Evolutionary conservation across 2,797 vertebrate genomes (phyloP), one percentile per base, ranked within the genome.

Genomic region (Eulemur mongoz): DNA sequence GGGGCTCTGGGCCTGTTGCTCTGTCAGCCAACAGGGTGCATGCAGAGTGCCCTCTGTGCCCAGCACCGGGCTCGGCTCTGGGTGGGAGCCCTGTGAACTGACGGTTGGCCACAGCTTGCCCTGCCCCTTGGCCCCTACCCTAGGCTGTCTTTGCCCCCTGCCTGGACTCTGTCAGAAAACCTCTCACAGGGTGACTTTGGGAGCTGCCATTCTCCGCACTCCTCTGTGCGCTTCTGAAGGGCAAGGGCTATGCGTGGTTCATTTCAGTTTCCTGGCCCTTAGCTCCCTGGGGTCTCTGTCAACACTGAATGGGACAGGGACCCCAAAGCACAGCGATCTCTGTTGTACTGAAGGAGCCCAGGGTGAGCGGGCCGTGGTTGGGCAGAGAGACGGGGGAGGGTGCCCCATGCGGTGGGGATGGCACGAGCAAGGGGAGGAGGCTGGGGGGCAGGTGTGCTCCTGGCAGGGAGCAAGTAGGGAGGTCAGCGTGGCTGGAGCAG

Each of bases 281-380:
- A 22, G 54, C 61, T 91, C 70, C 3, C 5, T 32, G 27, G 3
- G 35, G 48, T 82, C 82, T 76, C 67, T 57, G 20, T 72, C n/a
- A 43, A 17, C 30, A 11, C 52, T 14, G 22, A 50, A 30, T 20
- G 0, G 17, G 35, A 15, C 4, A 10, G n/a, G 43, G 4, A 7
- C 30, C 25, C 17, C 9, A 13, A 35, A 38, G 67, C 3, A 0
- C 2, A 0, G 57, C 7, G 18, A 8, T 65, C 25, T 50, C 1
- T 65, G 32, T 7, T 23, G 45, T 63, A 23, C 7, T 0, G 4
- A 57, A 67, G 32, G 35, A 79, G 9, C 23, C 30, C 27, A 5
- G 9, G 45, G 27, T 38, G 30, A 38, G 32, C 15, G 54, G 13
- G 11, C 25, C 78, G 61, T 65, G 59, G 43, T 69, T 32, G 30